phyloP scores from a whole-genome alignment of 2,797 vertebrate genomes.

The Picus viridis region DNA sequence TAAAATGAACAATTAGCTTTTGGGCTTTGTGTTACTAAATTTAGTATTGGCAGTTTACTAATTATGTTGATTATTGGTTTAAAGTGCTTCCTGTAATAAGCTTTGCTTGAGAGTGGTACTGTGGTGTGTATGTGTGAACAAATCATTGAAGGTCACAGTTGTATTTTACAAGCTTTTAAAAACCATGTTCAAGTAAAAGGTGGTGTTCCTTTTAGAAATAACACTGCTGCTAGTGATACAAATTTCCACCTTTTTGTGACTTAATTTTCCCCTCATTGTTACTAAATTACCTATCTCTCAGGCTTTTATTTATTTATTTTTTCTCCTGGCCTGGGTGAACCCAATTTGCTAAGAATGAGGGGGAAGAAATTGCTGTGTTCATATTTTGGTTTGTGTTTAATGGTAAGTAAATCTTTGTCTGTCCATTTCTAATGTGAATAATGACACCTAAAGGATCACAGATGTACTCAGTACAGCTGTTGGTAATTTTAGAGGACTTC shows the following conservation, averaged over 20 bases:
- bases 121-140: background rate
- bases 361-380: background rate
- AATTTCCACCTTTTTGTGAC: background rate
- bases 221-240: background rate
- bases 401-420: background rate
- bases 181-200: background rate
- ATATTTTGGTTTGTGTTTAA: background rate
- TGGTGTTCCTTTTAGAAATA: background rate
- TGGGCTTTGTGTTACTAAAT: slow-evolving; percentile 55
- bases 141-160: slow-evolving; percentile 47
- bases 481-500: background rate
- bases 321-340: background rate
- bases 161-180: background rate
- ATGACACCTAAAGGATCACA: background rate
- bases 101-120: slow-evolving; percentile 35
- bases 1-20: slow-evolving; percentile 55
- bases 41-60: slow-evolving; percentile 40
- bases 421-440: background rate
- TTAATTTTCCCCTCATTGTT: background rate
- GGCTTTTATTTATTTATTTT: background rate
- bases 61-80: slow-evolving; percentile 56
- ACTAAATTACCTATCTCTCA: background rate
- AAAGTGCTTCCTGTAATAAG: slow-evolving; percentile 61
- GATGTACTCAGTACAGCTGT: background rate
- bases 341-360: background rate